These are phyloP conservation scores for Encarsia formosa DNA, from an alignment of 2,888 invertebrate species.

Conservation along the genomic window DNA sequence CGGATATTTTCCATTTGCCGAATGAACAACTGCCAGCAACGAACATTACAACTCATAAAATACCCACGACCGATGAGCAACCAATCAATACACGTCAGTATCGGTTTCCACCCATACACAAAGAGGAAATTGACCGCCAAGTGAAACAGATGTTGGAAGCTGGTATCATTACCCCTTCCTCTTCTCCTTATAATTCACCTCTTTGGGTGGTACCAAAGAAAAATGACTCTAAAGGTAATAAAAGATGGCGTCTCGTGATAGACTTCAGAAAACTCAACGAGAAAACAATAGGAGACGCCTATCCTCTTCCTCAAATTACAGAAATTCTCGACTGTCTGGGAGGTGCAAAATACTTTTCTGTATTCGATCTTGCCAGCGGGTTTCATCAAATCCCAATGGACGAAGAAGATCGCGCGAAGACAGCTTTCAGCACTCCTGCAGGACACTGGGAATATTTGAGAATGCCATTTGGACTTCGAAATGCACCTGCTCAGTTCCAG, in stretches of 20 bases:
- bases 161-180: not conserved
- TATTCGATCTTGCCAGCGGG: not conserved
- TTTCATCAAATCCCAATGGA: conserved; percentile 1
- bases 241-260: not conserved
- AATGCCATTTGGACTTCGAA: not conserved
- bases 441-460: not conserved
- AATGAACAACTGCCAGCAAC: no score
- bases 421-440: not conserved
- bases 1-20: no score
- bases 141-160: not conserved
- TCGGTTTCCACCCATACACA: not conserved
- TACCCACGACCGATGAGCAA: not conserved
- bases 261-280: not conserved
- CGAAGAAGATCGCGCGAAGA: not conserved
- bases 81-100: not conserved
- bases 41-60: not conserved
- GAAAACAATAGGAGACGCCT: not conserved
- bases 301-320: not conserved
- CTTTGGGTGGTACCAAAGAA: not conserved
- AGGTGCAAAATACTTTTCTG: not conserved
- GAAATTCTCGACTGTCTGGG: not conserved
- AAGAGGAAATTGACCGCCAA: not conserved
- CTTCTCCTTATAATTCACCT: not conserved
- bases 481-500: not conserved
- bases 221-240: not conserved